phyloP scores from a whole-genome alignment of 1,140 invertebrate species.

The Drosophila lowei region DNA sequence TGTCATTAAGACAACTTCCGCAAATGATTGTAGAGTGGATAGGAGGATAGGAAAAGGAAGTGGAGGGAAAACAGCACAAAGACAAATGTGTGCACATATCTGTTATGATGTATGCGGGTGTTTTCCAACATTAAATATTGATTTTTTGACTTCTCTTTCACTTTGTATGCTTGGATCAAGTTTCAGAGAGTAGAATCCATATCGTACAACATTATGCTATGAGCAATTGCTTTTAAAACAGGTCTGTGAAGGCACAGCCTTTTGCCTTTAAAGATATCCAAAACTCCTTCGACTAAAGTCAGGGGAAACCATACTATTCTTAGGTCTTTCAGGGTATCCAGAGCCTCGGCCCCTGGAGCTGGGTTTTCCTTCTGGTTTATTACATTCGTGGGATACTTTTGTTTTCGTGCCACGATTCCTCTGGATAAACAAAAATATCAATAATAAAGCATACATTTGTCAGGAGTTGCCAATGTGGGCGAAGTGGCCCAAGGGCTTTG shows the following conservation, averaged over 20 bases:
- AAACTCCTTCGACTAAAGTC: no score
- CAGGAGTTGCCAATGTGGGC: conserved; percentile 42
- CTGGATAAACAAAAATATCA: conserved; percentile 52
- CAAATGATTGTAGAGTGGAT: conserved; percentile 44
- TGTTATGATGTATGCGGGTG: conserved; percentile 32
- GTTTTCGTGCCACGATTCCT: conserved; percentile 29
- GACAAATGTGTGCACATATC: conserved; percentile 28
- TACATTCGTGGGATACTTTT: conserved; percentile 23
- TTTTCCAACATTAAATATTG: conserved; percentile 84
- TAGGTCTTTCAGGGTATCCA: no score
- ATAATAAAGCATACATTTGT: conserved; percentile 67
- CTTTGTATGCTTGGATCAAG: no score
- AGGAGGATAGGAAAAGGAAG: not conserved
- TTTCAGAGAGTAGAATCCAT: no score
- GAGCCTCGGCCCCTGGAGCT: not conserved
- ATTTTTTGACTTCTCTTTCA: conserved; percentile 52
- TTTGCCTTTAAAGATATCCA: no score
- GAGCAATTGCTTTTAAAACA: no score
- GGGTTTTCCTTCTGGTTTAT: conserved; percentile 10
- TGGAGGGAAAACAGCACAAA: conserved; percentile 14
- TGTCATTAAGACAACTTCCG: conserved; percentile 64
- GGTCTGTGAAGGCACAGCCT: no score
- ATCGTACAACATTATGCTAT: no score
- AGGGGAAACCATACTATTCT: no score
- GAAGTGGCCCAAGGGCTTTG: conserved; percentile 42